Base-by-base conservation (phyloP, 2,113 vertebrate genomes). In the Otus sunia region DNA sequence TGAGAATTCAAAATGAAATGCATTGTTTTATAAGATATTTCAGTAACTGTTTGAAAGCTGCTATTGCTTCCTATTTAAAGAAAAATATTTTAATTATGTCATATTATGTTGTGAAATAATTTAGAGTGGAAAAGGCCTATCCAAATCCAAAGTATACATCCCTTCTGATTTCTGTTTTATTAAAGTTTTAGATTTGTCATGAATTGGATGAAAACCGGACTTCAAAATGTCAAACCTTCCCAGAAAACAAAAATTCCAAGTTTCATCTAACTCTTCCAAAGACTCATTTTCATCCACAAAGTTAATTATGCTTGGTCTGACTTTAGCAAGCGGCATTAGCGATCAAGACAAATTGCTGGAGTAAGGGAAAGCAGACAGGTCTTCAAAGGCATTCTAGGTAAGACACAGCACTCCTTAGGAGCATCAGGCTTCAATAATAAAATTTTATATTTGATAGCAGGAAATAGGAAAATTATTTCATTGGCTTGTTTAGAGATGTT, bases 381-480 rank as follows among this genome's bases (percentile, higher is more conserved):
- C 90, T 97, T 97, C 93, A 96, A 97, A 97, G 94, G 86, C 92
- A 58, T 90, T 88, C 77, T 90, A 88, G 93, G 93, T 88, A 96
- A 94, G 94, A 97, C 58, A 96, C 43, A 97, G 77, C 36, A 69
- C 87, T 90, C 90, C 77, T 87, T n/a, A 85, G 87, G 39, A 96
- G 34, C 66, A 85, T 62, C 86, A 93, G 11, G 81, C 74, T 91
- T 93, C 90, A 90, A 62, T 95, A 96, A 96, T 95, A 96, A 90
- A 72, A 95, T 96, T 96, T 93, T 23, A 39, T 68, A 79, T 91
- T 92, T 96, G 93, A 95, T 87, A 90, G 84, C 92, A 97, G 96
- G 96, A 97, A 96, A 96, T 94, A 96, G 78, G 90, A 90, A 93
- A 96, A 95, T 96, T 96, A 96, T 93, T 92, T 92, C 77, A 96